Conservation (phyloP, 2,888 invertebrate genomes). For the Dryadula phaetusa region DNA sequence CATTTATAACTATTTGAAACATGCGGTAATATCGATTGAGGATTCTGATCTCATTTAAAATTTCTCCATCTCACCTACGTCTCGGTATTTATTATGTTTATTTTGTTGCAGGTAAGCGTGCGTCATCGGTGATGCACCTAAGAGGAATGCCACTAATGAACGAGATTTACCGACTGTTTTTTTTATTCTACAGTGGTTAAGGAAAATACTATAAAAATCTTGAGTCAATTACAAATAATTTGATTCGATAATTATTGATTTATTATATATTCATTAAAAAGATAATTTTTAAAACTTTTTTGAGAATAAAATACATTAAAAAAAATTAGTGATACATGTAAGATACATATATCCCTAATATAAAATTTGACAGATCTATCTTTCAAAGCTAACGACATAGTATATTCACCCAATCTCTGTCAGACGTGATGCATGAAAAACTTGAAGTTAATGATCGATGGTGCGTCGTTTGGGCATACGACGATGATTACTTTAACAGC, state of each 20-base stretch:
- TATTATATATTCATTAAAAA: no score
- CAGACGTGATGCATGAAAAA: constrained; percentile 21
- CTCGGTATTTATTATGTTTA: constrained; percentile 46
- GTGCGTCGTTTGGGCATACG: constrained; percentile 14
- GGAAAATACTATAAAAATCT: constrained; percentile 20
- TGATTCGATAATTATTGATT: background rate
- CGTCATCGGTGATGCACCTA: constrained; percentile 68
- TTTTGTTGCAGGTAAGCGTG: constrained; percentile 77
- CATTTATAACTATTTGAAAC: no score
- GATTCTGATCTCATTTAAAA: background rate
- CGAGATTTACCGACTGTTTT: constrained; percentile 42
- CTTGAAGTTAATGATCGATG: constrained; percentile 28
- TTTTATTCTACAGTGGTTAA: constrained; percentile 29
- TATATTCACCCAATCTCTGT: constrained; percentile 18
- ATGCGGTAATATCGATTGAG: background rate
- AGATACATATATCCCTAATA: background rate
- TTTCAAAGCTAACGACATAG: constrained; percentile 16
- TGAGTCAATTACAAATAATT: background rate
- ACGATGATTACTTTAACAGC: constrained; percentile 18
- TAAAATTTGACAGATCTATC: constrained; percentile 9
- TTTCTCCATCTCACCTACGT: background rate
- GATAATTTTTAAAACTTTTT: no score
- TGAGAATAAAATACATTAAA: no score
- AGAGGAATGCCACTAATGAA: constrained; percentile 60
- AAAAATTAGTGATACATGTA: no score